Percentiles rank a stretch among this genome's conserved stretches.
Evolutionary conservation across 2,888 invertebrate species (phyloP).

Genomic region (Fragum whitleyi): DNA sequence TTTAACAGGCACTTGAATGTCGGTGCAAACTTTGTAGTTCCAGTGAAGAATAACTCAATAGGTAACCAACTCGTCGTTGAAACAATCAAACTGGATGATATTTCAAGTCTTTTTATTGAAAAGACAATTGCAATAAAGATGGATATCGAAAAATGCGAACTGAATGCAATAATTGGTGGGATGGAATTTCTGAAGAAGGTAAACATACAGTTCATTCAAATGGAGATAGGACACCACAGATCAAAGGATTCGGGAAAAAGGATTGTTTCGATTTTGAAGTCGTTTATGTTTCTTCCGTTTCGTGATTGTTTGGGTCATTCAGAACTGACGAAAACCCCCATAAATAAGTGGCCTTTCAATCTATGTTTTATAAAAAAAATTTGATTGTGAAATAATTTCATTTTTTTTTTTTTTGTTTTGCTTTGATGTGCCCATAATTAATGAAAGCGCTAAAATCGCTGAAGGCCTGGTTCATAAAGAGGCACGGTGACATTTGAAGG

Average conservation of each 20-base stretch:
- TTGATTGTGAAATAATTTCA: no score
- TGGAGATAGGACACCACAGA: not conserved
- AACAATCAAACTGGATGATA: not conserved
- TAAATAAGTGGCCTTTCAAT: not conserved
- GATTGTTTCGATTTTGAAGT: not conserved
- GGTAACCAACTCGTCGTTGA: not conserved
- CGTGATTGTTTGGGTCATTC: not conserved
- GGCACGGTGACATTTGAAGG: no score
- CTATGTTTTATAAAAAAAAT: not conserved
- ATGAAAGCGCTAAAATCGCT: no score
- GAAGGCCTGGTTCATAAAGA: no score
- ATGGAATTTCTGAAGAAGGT: not conserved
- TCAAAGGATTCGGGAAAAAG: not conserved
- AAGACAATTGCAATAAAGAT: not conserved
- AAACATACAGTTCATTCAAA: not conserved
- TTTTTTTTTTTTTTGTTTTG: no score
- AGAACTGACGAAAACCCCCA: not conserved
- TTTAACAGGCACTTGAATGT: not conserved
- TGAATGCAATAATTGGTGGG: not conserved
- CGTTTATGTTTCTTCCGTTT: not conserved
- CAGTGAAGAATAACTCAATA: not conserved
- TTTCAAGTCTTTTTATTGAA: not conserved
- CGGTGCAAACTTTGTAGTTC: not conserved
- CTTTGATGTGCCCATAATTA: no score
- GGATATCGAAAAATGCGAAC: not conserved